Evolutionary conservation across 2,113 vertebrate species (phyloP), one percentile per base, ranked within the genome.

Genomic region (Leucopsar rothschildi): DNA sequence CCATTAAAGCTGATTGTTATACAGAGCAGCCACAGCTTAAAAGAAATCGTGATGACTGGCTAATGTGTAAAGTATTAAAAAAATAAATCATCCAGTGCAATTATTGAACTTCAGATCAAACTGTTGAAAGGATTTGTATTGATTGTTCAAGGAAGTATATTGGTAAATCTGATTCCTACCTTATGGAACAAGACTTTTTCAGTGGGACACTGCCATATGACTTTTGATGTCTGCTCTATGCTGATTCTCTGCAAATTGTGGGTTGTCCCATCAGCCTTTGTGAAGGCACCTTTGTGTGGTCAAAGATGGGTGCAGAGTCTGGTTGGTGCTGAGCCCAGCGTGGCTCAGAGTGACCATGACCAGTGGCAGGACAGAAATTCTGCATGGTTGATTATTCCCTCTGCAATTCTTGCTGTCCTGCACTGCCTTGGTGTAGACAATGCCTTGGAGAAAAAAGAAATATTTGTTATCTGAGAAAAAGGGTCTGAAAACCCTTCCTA

Each of bases 141-240:
- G 45, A 53, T 60, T 69, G 4, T 52, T 35, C 60, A 50, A 42
- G 47, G 21, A 27, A 55, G 5, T 10, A 3, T 24, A 39, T 21
- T 42, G 37, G 19, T 64, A 59, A 40, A 60, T 77, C 22, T 57
- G 37, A 50, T 69, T 49, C 49, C 16, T 31, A 33, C 14, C 17
- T 68, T 53, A 12, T 5, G 21, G 14, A 22, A 52, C 9, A 57
- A 11, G 18, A 15, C 4, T 59, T 86, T 84, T 78, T 33, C 52
- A 31, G 4, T 1, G 18, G 69, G 42, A 22, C 6, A 4, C 6
- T 75, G 6, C 20, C 23, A 0, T 4, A 23, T 45, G 56, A 15
- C 33, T 42, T 64, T 65, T 31, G 31, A 18, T 33, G 20, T 18
- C 56, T 81, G 28, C 76, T 80, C n/a, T 69, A 44, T 40, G 17